Evolutionary conservation across 2,113 vertebrate genomes (phyloP).

Genomic region (Amazona vittata): DNA sequence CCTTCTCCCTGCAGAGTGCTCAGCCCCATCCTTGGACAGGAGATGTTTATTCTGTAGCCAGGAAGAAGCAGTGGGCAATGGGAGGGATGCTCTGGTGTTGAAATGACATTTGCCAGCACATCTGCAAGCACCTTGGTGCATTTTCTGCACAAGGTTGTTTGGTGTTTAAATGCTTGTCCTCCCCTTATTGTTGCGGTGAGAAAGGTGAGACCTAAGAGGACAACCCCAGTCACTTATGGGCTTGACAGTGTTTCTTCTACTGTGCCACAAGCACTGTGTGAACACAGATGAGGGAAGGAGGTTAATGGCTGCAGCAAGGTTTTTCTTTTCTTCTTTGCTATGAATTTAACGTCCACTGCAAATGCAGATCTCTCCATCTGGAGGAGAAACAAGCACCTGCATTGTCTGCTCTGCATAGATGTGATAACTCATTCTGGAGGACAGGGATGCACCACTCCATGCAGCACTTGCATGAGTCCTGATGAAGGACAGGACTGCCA

Average conservation of each 20-base stretch:
- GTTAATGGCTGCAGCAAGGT: not conserved
- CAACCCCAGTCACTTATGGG: not conserved
- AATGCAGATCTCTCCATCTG: conserved; percentile 10
- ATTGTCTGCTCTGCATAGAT: not conserved
- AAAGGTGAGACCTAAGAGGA: not conserved
- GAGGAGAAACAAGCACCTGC: not conserved
- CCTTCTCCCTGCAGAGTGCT: not conserved
- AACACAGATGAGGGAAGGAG: not conserved
- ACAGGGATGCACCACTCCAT: not conserved
- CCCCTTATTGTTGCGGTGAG: not conserved
- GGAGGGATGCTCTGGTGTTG: too few relatives aligned
- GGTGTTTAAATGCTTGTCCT: not conserved
- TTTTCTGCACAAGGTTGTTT: not conserved
- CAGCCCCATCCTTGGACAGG: not conserved
- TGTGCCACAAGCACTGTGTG: accelerated
- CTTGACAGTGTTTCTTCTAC: not conserved
- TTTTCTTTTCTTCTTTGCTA: not conserved
- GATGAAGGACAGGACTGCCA: not conserved
- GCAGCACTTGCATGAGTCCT: not conserved
- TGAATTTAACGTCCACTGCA: not conserved
- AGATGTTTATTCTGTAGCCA: not conserved
- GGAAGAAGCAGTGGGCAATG: not conserved
- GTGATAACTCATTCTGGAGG: not conserved
- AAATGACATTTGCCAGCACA: not conserved
- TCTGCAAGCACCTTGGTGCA: not conserved